A percentile compares a stretch with the other conserved stretches of the same genome.
Evolutionary conservation across 2,113 vertebrate genomes (phyloP).

Genomic region (Spermophilus dauricus): DNA sequence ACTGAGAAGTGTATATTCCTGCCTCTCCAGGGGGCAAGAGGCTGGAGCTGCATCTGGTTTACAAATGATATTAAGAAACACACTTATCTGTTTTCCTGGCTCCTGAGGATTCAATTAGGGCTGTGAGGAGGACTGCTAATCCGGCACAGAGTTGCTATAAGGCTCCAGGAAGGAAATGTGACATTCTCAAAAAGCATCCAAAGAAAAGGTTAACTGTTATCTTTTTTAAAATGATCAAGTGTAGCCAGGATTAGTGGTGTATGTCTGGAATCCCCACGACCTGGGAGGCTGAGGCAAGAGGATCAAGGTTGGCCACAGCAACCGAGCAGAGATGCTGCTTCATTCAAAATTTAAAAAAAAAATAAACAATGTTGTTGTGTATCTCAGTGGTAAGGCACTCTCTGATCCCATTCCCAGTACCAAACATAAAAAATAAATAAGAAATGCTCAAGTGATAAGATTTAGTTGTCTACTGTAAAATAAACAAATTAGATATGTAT

Average conservation of each 20-base stretch:
- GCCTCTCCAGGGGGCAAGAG: background rate
- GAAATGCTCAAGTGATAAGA: background rate
- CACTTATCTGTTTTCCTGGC: background rate
- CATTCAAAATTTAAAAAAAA: background rate
- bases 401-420: background rate
- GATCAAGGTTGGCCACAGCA: background rate
- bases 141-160: background rate
- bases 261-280: background rate
- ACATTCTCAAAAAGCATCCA: background rate
- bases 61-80: background rate
- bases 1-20: too few species aligned
- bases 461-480: background rate
- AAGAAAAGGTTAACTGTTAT: background rate
- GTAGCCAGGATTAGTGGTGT: background rate
- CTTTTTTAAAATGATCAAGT: background rate
- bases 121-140: too few species aligned
- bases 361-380: background rate
- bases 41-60: background rate
- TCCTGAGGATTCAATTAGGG: background rate
- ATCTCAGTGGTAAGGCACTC: background rate
- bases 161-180: background rate
- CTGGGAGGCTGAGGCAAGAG: background rate
- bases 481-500: background rate
- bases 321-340: background rate
- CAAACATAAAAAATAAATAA: background rate